Base-by-base conservation (phyloP, 2,797 vertebrate species). In the Varecia variegata region DNA sequence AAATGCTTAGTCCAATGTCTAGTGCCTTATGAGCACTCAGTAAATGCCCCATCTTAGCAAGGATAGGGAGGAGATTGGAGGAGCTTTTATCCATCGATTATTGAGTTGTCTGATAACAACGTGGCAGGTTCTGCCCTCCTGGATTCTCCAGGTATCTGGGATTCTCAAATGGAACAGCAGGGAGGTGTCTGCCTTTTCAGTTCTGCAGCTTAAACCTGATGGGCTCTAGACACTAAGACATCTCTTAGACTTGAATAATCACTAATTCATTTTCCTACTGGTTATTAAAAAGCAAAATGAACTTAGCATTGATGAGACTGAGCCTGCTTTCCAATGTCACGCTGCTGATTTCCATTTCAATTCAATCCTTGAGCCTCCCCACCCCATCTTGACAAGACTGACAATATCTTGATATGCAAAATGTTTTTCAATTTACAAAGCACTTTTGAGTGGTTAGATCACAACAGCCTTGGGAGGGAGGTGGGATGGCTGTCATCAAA, bases 211-310 rank as follows among this genome's bases (percentile, higher is more conserved):
- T 94, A 74, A 93, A 40, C 14, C 50, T 70, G 32, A 91, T 32
- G 68, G 67, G 35, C 43, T 85, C 68, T 43, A 71, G 84, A 74
- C 76, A 90, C 47, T 65, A 86, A 95, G n/a, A 67, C 30, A 80
- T 58, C 17, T 86, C 52, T 60, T 52, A 93, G 67, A 95, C 40
- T 77, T 81, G 47, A 93, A 96, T 54, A 93, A 91, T 80, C 45
- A 47, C 83, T 74, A 88, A 95, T 90, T 89, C 30, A 54, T 94
- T 96, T 94, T 96, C 60, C 88, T 87, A 77, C 60, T 80, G 14
- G 67, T 97, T 91, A 91, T 91, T 93, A 90, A 96, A 96, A 94
- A 65, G 58, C n/a, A 73, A 90, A 96, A 95, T 88, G 79, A 65
- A 96, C 90, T 94, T 87, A 92, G 52, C 74, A 79, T 50, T 27